These are phyloP conservation scores for Siniperca scherzeri DNA, from an alignment of 2,797 vertebrate genomes.

Conservation along the genomic window DNA sequence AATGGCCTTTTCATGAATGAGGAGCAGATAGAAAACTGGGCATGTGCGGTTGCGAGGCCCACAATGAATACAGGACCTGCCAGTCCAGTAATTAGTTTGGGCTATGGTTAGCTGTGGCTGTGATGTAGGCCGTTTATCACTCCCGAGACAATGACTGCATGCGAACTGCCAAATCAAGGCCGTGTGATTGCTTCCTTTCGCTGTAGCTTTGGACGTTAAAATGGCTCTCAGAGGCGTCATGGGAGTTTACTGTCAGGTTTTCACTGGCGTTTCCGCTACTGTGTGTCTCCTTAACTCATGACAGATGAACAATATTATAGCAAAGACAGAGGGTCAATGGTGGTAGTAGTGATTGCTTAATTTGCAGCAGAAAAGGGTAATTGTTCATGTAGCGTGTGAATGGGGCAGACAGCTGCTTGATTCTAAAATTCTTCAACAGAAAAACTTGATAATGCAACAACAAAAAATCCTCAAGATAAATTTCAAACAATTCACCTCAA, in stretches of 20 bases:
- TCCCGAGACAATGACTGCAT: conserved; percentile 75
- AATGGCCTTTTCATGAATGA: conserved; percentile 68
- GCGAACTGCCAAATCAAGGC: conserved; percentile 74
- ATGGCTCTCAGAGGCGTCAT: conserved; percentile 58
- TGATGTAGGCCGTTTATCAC: conserved; percentile 79
- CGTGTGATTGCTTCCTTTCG: conserved; percentile 64
- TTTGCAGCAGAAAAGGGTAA: conserved; percentile 44
- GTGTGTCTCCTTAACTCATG: conserved; percentile 62
- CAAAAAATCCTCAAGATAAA: conserved; percentile 16
- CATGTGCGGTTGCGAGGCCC: conserved; percentile 50
- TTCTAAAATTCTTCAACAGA: conserved; percentile 23
- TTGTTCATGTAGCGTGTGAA: conserved; percentile 37
- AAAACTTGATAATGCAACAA: conserved; percentile 18
- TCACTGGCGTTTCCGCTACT: conserved; percentile 42
- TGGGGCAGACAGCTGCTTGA: conserved; percentile 8
- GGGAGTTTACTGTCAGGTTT: conserved; percentile 67
- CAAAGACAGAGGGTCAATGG: conserved; percentile 52
- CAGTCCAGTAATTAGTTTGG: conserved; percentile 80
- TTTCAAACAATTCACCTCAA: conserved; percentile 1
- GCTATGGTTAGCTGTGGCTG: conserved; percentile 67
- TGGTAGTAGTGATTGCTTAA: conserved; percentile 25
- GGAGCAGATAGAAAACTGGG: conserved; percentile 60
- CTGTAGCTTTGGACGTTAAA: conserved; percentile 61
- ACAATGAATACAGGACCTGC: conserved; percentile 69
- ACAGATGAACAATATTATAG: conserved; percentile 69